A percentile compares a stretch with the other conserved stretches of the same genome.
These are phyloP conservation scores for Sericinus montela DNA, from an alignment of 2,888 invertebrate species.

Conservation along the genomic window DNA sequence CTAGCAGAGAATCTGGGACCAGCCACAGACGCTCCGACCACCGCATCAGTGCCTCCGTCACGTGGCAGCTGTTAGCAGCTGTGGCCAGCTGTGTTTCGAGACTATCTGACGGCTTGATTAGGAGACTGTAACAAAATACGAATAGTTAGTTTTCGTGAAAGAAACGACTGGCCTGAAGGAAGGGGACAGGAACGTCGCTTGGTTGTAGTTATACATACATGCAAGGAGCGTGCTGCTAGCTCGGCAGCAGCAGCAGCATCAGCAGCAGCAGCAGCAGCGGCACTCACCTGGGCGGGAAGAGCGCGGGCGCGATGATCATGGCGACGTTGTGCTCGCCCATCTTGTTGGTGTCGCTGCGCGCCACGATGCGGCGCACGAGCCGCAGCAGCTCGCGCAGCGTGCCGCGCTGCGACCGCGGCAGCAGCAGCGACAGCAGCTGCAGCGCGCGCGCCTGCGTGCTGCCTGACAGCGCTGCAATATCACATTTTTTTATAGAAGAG, in stretches of 20 bases:
- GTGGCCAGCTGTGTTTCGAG: constrained; percentile 88
- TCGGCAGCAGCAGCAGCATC: too few species aligned
- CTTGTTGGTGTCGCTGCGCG: constrained; percentile 86
- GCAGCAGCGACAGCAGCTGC: constrained; percentile 88
- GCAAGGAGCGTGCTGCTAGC: too few species aligned
- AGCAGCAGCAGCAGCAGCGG: too few species aligned
- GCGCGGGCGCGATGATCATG: constrained; percentile 96
- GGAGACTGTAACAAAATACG: constrained; percentile 62
- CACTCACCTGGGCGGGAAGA: constrained; percentile 86
- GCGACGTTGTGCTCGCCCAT: constrained; percentile 96
- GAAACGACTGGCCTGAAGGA: too few species aligned
- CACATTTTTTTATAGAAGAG: too few species aligned
- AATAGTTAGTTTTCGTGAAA: not conserved
- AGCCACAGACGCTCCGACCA: constrained; percentile 88
- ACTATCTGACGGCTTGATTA: constrained; percentile 80
- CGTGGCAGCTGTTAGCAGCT: constrained; percentile 92
- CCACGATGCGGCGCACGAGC: constrained; percentile 87
- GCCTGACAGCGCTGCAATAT: constrained; percentile 78
- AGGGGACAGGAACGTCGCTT: too few species aligned
- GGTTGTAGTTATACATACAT: too few species aligned
- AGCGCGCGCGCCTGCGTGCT: constrained; percentile 82
- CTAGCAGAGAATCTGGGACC: constrained; percentile 83
- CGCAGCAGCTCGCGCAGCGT: constrained; percentile 87
- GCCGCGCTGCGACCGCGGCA: constrained; percentile 91
- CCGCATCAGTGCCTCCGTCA: constrained; percentile 90